These are phyloP conservation scores for Leptarthrus brevirostris DNA, from an alignment of 2,888 invertebrate species.

Conservation along the genomic window DNA sequence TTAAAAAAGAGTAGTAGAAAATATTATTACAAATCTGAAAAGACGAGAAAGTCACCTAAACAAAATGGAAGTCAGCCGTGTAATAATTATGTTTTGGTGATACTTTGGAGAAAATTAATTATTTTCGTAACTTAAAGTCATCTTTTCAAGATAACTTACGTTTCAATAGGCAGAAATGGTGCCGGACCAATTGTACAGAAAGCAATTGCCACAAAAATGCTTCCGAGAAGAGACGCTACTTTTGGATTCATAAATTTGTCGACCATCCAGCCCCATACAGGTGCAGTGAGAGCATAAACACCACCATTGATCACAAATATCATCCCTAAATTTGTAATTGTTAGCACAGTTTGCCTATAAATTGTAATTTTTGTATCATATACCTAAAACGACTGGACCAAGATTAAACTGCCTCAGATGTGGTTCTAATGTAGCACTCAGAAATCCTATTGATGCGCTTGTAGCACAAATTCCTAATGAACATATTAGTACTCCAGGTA, in stretches of 20 bases:
- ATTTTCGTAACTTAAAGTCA: no score
- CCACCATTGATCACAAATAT: conserved; percentile 89
- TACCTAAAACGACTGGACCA: conserved; percentile 55
- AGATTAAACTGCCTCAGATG: conserved; percentile 73
- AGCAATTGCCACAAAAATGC: conserved; percentile 74
- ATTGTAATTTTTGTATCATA: not conserved
- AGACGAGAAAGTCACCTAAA: not conserved
- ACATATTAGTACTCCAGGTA: conserved; percentile 80
- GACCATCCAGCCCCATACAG: conserved; percentile 83
- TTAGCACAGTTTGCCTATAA: no score
- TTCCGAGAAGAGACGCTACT: conserved; percentile 75
- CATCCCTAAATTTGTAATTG: conserved; percentile 71
- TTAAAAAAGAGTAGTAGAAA: conserved; percentile 16
- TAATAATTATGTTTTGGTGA: not conserved
- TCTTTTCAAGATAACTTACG: conserved; percentile 67
- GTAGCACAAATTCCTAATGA: conserved; percentile 80
- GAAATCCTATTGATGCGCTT: conserved; percentile 86
- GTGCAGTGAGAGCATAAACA: conserved; percentile 82
- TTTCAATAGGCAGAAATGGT: conserved; percentile 76
- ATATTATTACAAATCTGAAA: conserved; percentile 16
- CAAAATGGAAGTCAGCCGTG: not conserved
- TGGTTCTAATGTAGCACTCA: conserved; percentile 89
- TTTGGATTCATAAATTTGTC: conserved; percentile 78
- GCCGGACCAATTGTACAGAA: conserved; percentile 79
- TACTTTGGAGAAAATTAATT: no score